Evolutionary conservation across 2,113 vertebrate genomes (phyloP).

Genomic region (Podarcis raffonei): DNA sequence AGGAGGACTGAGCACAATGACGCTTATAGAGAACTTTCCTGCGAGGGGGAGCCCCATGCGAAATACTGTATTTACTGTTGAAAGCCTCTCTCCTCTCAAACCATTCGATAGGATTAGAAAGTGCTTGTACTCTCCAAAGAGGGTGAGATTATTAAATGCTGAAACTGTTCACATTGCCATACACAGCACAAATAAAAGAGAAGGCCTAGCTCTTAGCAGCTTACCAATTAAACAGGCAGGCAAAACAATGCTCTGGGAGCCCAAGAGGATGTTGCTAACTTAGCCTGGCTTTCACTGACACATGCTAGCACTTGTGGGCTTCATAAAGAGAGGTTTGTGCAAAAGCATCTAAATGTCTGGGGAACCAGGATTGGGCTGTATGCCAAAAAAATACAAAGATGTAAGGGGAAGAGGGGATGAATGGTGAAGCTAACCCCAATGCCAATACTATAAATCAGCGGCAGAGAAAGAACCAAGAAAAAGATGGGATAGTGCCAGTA

Average conservation of each 20-base stretch:
- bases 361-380: neutral
- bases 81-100: neutral
- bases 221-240: neutral
- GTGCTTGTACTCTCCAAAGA: slow-evolving; percentile 17
- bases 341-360: neutral
- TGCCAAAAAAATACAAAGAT: slow-evolving; percentile 1
- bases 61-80: neutral
- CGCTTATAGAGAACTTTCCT: neutral
- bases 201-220: slow-evolving; percentile 19
- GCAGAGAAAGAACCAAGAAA: slow-evolving; percentile 18
- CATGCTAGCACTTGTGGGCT: slow-evolving; percentile 4
- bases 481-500: neutral
- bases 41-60: neutral
- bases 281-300: slow-evolving; percentile 23
- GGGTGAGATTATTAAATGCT: slow-evolving; percentile 15
- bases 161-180: slow-evolving; percentile 19
- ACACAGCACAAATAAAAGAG: slow-evolving; percentile 20
- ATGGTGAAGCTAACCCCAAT: neutral
- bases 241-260: neutral
- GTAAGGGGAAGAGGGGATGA: neutral
- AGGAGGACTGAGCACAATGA: neutral
- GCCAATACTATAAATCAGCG: slow-evolving; percentile 1
- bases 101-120: neutral
- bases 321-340: slow-evolving; percentile 5
- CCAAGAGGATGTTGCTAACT: slow-evolving; percentile 26